Evolutionary conservation across 2,113 vertebrate genomes (phyloP).

Genomic region (Terrapene triunguis): DNA sequence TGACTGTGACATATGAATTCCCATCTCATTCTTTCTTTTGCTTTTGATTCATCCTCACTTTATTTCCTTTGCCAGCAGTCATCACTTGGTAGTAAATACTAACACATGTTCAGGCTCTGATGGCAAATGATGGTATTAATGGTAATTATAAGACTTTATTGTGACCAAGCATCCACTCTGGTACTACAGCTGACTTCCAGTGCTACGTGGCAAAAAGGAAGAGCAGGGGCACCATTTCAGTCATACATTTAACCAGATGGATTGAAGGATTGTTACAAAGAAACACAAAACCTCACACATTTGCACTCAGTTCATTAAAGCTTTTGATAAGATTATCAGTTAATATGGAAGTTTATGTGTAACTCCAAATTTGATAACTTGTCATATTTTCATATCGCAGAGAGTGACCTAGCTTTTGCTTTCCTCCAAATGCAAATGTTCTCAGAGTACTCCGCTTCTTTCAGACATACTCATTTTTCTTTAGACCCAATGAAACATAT

Average conservation of each 20-base stretch:
- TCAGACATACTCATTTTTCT: background rate
- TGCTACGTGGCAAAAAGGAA: background rate
- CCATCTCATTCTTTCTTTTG: background rate
- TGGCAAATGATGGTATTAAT: background rate
- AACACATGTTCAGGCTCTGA: background rate
- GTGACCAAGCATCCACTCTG: fast-evolving
- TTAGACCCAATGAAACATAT: background rate
- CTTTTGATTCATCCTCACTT: background rate
- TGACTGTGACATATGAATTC: background rate
- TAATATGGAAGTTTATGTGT: fast-evolving
- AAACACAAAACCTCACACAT: background rate
- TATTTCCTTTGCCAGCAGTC: background rate
- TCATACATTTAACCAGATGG: background rate
- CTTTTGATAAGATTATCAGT: background rate
- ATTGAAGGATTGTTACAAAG: background rate
- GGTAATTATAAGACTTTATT: background rate
- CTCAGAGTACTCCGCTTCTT: slow-evolving; percentile 29
- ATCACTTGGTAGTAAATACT: background rate
- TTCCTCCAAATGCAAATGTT: slow-evolving; percentile 61
- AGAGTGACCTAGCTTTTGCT: slow-evolving; percentile 18
- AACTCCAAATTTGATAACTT: slow-evolving; percentile 33
- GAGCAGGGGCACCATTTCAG: background rate
- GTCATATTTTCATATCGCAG: background rate
- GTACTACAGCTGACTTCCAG: background rate
- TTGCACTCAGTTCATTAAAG: fast-evolving